Base-by-base conservation (phyloP, 2,888 invertebrate species). In the Athalia rosae region DNA sequence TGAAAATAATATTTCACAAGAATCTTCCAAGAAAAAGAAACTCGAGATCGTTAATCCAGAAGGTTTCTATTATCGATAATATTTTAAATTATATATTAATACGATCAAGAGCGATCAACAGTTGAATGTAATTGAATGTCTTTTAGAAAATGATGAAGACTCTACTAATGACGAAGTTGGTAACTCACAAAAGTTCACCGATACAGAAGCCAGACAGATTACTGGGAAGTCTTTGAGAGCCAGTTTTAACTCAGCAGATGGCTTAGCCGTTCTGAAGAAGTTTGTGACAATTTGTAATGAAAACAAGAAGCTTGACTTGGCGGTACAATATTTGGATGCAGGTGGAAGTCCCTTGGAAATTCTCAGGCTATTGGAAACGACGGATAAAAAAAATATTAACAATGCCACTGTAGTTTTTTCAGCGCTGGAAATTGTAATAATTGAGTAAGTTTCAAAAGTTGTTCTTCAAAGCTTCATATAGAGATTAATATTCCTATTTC, bases 321-420 rank as follows among this genome's bases (percentile, higher is more conserved):
- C 94, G 59, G 87, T 92, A 1, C 93, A 94, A 80, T 96, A 95
- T 85, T 90, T 96, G 15, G 92, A 94, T 82, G 91, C 91, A 77
- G 95, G 95, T 2, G 95, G 95, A 2, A 94, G 92, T 84, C 93
- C 94, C 0, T 91, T 94, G 69, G 95, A 96, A 89, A 91, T 96
- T 73, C 90, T 95, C 0, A 92, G 93, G 73, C 92, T 94, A 59
- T 90, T 95, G 11, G 93, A 93, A 79, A 90, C 91, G 9, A 91
- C 93, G 0, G 93, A 93, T 81, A 93, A 93, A 84, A 92, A 91
- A 45, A 93, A 93, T 82, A 86, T 93, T 0, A 89, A 92, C 4
- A 90, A 93, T 50, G 91, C 93, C 0, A 91, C 92, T 58, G 91
- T 93, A 9, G 91, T 94, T 0, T 94, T 95, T 81, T 92, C 94